Base-by-base conservation (phyloP, 2,113 vertebrate genomes). In the Brachypodius melanocephalos region DNA sequence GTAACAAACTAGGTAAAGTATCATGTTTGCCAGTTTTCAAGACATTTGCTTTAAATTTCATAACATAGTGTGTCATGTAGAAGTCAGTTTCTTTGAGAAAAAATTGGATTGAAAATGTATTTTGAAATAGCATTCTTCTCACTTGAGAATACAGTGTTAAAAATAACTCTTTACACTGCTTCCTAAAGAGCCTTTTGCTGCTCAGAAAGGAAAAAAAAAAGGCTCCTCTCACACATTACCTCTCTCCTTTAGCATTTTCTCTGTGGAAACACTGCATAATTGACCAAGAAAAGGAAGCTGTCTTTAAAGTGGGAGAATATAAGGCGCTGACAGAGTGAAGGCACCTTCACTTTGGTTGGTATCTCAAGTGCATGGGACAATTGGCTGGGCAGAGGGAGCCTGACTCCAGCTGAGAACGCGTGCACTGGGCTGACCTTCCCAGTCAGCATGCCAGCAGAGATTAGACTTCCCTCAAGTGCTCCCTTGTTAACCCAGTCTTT, bases 341-440 rank as follows among this genome's bases (percentile, higher is more conserved):
- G 94, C 78, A 94, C 89, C 95, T 95, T 96, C 87, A 61, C 15
- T 97, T 94, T 55, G 55, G 88, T 97, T 97, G 95, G 93, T 98
- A 77, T 97, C 94, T 97, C 77, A 78, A 97, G 96, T 93, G 85
- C 95, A 73, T 32, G 51, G 97, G 97, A 98, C 98, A 98, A 95
- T 97, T 88, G 90, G 94, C 84, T 1, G 82, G 97, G 95, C 97
- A 96, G 96, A 97, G 93, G 96, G 94, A 98, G 97, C 95, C 97
- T 93, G 58, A 21, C 96, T 97, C 98, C 97, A 98, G 97, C 98
- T 97, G 98, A 55, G 98, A 98, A 97, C 76, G 65, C 43, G 46
- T 97, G 97, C 97, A 94, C 97, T 43, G 74, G 92, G 94, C 95
- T 98, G 98, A 98, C 98, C 98, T 97, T 97, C 96, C 93, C 85